Evolutionary conservation across 2,888 invertebrate species (phyloP), one percentile per base, ranked within the genome.

Genomic region (Philhelius pedissequus): DNA sequence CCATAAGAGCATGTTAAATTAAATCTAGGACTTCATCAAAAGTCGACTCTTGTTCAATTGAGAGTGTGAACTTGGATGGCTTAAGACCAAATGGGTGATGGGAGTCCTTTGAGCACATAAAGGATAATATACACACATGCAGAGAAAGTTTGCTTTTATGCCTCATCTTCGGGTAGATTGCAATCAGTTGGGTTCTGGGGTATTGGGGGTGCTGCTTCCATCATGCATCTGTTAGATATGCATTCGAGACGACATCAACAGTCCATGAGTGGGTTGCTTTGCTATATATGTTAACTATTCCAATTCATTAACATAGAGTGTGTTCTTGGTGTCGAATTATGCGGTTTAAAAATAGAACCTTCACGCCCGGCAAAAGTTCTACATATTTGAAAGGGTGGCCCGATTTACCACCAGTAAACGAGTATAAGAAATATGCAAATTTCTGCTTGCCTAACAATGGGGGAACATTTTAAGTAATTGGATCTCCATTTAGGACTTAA

Each of bases 391-490:
- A n/a, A 58, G 74, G 60, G 48, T 66, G 80, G 71, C 75, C 68
- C 52, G 64, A 73, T 88, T n/a, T n/a, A n/a, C n/a, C n/a, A n/a
- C n/a, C n/a, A n/a, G 4, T 35, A 20, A 1, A 11, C 11, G 1
- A 4, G 6, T 6, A 64, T 13, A 64, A 88, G 89, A 89, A 90
- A 89, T 91, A 91, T 91, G 91, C 90, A 91, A 91, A 91, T 91
- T 90, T 87, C 86, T 88, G 87, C 89, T 88, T 88, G 88, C 88
- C 87, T 88, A 88, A 90, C 90, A 90, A 90, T 90, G 89, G 89
- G 87, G 88, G 89, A 84, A 90, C 90, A 90, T 89, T 91, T 91
- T 91, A 91, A 91, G 91, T 91, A 91, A 91, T 91, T 91, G 91
- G 90, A 90, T 91, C 89, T 91, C 89, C 88, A 90, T 91, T 91